Conservation (phyloP, 2,113 vertebrate genomes). For the human region DNA sequence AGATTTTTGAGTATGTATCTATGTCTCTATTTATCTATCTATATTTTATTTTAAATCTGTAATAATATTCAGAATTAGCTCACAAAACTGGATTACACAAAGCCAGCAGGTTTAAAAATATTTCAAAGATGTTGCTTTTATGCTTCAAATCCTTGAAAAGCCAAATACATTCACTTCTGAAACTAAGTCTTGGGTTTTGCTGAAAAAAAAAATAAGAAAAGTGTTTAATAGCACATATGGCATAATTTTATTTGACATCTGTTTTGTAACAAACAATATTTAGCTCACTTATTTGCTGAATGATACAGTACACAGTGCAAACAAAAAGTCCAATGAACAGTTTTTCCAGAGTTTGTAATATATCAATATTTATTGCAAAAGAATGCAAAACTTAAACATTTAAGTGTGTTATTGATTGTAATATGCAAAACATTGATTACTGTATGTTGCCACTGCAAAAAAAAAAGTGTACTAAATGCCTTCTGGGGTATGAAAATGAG, state of each 20-base stretch:
- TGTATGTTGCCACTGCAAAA: constrained; percentile 92
- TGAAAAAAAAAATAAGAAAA: constrained; percentile 83
- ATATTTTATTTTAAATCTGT: constrained; percentile 70
- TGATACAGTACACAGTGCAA: constrained; percentile 89
- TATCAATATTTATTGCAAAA: constrained; percentile 89
- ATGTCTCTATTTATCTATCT: constrained; percentile 45
- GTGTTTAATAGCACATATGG: constrained; percentile 93
- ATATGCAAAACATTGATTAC: constrained; percentile 88
- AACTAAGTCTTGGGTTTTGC: constrained; percentile 85
- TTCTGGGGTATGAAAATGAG: constrained; percentile 87
- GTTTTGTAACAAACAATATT: constrained; percentile 93
- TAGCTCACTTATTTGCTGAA: constrained; percentile 92
- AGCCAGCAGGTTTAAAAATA: constrained; percentile 83
- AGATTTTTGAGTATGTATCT: neutral
- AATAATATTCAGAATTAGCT: constrained; percentile 67
- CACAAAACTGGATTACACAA: constrained; percentile 77
- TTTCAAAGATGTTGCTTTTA: constrained; percentile 83
- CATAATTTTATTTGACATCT: constrained; percentile 93
- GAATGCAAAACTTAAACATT: constrained; percentile 87
- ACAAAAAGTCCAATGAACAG: constrained; percentile 90
- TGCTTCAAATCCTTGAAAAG: constrained; percentile 85
- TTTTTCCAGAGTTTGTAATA: constrained; percentile 86
- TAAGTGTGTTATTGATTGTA: constrained; percentile 87
- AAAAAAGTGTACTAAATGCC: constrained; percentile 88
- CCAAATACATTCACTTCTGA: constrained; percentile 84